Base-by-base conservation (phyloP, 2,113 vertebrate genomes). In the Barbus barbus region DNA sequence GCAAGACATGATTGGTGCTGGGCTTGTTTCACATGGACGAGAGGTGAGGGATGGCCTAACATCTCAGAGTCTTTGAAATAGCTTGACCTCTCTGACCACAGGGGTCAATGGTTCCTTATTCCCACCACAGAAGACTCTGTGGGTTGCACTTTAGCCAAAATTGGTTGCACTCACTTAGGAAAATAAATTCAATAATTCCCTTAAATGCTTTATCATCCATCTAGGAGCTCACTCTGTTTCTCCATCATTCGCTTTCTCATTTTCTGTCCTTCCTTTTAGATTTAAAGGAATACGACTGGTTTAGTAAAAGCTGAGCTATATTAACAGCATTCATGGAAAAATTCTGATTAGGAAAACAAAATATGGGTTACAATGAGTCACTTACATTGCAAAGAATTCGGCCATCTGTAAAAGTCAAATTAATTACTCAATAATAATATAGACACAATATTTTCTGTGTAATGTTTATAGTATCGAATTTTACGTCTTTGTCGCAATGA, bases 1-100 rank as follows among this genome's bases (percentile, higher is more conserved):
- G 8, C 79, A 95, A 95, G 92, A 93, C 90, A 95, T 94, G 94
- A 94, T 96, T 94, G 94, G 95, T 94, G 94, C 92, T 90, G 92
- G 92, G 92, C 88, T 87, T 91, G 91, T 94, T 94, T 95, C 93
- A 93, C 90, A 94, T 92, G 91, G 90, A 90, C 90, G 91, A 93
- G 92, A 94, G 92, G 91, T 67, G 83, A 81, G 78, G 60, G 81
- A 86, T 85, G 84, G 79, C 84, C 86, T 86, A 89, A 91, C 86
- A 87, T 86, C 86, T 88, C 81, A 73, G 80, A 31, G 87, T 48
- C 85, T 91, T 91, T 91, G 91, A 92, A 91, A 90, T 91, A 86
- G 75, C 72, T 89, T 91, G 92, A 91, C 91, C 91, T 89, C 83
- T 63, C 86, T 87, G 90, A 91, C 93, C 92, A 91, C 41, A 41